Percentiles rank a stretch among this genome's conserved stretches.
Conservation (phyloP, 1,140 invertebrate species). For the Tetragnatha versicolor region DNA sequence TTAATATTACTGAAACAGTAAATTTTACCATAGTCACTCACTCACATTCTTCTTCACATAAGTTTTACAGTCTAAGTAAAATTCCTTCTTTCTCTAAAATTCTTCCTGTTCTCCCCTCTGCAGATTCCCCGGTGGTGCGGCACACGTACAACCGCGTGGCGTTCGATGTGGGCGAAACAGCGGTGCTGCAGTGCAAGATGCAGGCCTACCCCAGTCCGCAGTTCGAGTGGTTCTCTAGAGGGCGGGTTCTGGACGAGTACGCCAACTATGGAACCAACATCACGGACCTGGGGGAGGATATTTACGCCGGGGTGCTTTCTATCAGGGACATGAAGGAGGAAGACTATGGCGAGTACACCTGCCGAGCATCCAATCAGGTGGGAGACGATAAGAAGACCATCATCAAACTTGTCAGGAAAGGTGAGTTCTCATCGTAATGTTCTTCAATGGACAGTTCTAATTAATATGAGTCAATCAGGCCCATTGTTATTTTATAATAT, state of each 20-base stretch:
- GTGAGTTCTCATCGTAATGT: background rate
- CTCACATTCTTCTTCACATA: too few species aligned
- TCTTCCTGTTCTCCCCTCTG: too few species aligned
- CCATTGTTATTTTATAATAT: background rate
- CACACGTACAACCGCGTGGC: conserved; percentile 88
- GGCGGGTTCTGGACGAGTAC: conserved; percentile 72
- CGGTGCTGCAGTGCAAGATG: conserved; percentile 84
- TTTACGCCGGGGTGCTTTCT: conserved; percentile 80
- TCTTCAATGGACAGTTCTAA: background rate
- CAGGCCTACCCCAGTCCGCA: conserved; percentile 90
- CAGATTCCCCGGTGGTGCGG: conserved; percentile 83
- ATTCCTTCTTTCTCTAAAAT: too few species aligned
- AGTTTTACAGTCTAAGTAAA: too few species aligned
- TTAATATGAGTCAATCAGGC: background rate
- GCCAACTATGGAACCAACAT: conserved; percentile 85
- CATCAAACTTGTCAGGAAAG: conserved; percentile 70
- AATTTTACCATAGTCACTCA: too few species aligned
- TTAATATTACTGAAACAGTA: too few species aligned
- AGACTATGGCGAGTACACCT: conserved; percentile 90
- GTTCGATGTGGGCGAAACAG: conserved; percentile 81
- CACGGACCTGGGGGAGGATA: conserved; percentile 80
- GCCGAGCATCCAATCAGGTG: conserved; percentile 79
- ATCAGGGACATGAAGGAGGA: conserved; percentile 76
- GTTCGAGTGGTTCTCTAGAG: conserved; percentile 87
- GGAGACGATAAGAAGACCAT: conserved; percentile 74